Percentiles rank a stretch among this genome's conserved stretches.
Conservation (phyloP, 2,113 vertebrate genomes). For the Pterocles burchelli region DNA sequence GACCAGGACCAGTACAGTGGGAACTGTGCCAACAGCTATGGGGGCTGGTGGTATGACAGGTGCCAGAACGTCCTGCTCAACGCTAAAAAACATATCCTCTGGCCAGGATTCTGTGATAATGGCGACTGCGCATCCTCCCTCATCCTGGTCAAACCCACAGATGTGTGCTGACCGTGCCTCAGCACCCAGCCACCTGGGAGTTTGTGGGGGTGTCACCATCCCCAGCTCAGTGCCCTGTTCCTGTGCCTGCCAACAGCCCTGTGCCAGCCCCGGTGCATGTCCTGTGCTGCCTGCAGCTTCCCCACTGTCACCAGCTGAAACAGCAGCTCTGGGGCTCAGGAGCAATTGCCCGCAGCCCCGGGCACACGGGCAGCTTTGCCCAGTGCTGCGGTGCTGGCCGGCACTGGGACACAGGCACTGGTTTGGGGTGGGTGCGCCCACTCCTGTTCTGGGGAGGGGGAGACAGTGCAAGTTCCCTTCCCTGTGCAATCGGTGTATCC, state of each 20-base stretch:
- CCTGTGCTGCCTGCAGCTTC: background rate
- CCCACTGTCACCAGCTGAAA: background rate
- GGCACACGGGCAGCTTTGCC: background rate
- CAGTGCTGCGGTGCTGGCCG: background rate
- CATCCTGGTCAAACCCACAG: conserved; percentile 70
- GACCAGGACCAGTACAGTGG: conserved; percentile 61
- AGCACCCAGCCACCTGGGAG: background rate
- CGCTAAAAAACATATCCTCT: conserved; percentile 25
- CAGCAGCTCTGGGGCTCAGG: background rate
- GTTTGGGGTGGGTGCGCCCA: background rate
- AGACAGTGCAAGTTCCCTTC: background rate
- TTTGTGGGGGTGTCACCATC: background rate
- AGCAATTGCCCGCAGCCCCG: background rate
- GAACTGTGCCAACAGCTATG: conserved; percentile 48
- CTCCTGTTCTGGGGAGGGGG: background rate
- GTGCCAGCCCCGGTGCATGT: background rate
- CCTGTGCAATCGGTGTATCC: background rate
- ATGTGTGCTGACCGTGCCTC: background rate
- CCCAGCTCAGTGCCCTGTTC: background rate
- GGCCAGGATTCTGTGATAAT: conserved; percentile 30
- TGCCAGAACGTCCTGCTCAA: conserved; percentile 62
- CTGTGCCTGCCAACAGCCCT: background rate
- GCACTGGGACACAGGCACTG: background rate
- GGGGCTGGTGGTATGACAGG: conserved; percentile 71
- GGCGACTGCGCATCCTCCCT: conserved; percentile 50